Base-by-base conservation (phyloP, 2,888 invertebrate species). In the Psylliodes chrysocephalus region DNA sequence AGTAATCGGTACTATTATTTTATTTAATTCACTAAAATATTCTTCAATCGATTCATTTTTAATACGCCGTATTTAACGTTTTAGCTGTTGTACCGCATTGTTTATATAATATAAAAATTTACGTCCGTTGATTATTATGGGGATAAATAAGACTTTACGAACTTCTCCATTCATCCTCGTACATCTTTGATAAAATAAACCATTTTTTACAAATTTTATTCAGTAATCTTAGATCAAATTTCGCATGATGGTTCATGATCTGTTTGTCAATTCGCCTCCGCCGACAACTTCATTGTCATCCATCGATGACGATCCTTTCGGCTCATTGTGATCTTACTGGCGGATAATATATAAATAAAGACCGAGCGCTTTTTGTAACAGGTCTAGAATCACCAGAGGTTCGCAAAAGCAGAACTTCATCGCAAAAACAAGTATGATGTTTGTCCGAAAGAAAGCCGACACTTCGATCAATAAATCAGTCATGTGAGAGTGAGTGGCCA, bases 401-500 rank as follows among this genome's bases (percentile, higher is more conserved):
- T 52, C 44, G 47, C 52, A 33, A 49, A 42, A 40, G 40, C 56
- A 52, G 56, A 47, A 59, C 46, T 15, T 35, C 28, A 30, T 51
- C 52, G 49, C 64, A 64, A 64, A 64, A 64, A 64, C 64, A 53
- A 65, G 61, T 57, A 65, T 57, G 61, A 57, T 56, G 61, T 65
- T 49, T 42, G 49, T 56, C 52, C 44, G 68, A 62, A 68, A 63
- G 62, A 57, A 68, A 75, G 76, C 77, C 78, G 78, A 75, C 77
- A 78, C 73, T 78, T 77, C 69, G 72, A 76, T 78, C 81, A 79
- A 82, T 82, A 82, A 82, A 82, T 82, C 81, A 82, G 81, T 80
- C 81, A 80, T 49, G 49, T 46, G 40, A 59, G 59, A 75, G 71
- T 77, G 79, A 79, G 76, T 80, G 81, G 79, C 80, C 81, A 78